Conservation (phyloP, 2,888 invertebrate species). For the Brachypalpus laphriformis region DNA sequence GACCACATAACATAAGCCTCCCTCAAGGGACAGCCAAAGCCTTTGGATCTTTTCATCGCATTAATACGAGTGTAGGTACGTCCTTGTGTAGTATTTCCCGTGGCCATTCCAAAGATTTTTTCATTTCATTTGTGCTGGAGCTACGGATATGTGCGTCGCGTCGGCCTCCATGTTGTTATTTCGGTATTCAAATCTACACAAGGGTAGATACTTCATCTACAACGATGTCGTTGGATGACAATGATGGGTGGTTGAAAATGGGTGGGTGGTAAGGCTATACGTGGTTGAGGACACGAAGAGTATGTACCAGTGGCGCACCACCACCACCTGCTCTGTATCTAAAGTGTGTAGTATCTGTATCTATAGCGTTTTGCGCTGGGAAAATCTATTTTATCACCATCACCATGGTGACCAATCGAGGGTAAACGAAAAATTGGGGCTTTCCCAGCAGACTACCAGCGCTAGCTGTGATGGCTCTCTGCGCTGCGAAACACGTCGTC, state of each 20-base stretch:
- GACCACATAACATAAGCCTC: constrained; percentile 48
- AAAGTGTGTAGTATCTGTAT: constrained; percentile 67
- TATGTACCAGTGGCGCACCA: constrained; percentile 15
- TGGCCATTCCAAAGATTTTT: constrained; percentile 67
- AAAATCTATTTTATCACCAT: constrained; percentile 83
- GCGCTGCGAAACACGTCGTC: constrained; percentile 37
- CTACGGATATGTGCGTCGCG: constrained; percentile 8
- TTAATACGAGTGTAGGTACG: constrained; percentile 11
- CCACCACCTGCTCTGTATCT: constrained; percentile 49
- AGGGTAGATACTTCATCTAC: constrained; percentile 41
- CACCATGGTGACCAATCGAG: constrained; percentile 82
- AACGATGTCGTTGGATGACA: constrained; percentile 68
- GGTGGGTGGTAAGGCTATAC: not conserved
- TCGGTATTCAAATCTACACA: constrained; percentile 28
- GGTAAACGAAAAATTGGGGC: constrained; percentile 80
- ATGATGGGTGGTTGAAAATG: constrained; percentile 23
- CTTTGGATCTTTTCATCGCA: constrained; percentile 64
- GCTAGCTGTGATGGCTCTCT: constrained; percentile 24
- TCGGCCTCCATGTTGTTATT: constrained; percentile 31
- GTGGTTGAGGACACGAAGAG: constrained; percentile 30
- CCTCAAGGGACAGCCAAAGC: constrained; percentile 32
- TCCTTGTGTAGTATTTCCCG: constrained; percentile 51
- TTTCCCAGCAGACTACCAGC: constrained; percentile 78
- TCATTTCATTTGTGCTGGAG: constrained; percentile 26
- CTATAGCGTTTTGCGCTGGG: constrained; percentile 74